A percentile compares a stretch with the other conserved stretches of the same genome.
Evolutionary conservation across 2,113 vertebrate genomes (phyloP).

Genomic region (Menura novaehollandiae): DNA sequence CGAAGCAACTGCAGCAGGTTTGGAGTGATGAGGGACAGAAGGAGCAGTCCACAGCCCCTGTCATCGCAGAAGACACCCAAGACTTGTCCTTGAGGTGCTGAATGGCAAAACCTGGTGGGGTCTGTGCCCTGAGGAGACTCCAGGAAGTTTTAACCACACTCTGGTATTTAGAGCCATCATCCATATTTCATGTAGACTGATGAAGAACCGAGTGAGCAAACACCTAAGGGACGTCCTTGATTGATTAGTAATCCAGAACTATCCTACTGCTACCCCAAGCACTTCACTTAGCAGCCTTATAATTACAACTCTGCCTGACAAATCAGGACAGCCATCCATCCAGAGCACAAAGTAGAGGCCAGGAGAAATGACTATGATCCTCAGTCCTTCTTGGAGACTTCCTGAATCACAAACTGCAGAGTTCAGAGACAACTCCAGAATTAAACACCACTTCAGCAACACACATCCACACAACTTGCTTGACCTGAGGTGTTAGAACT

Average conservation of each 20-base stretch:
- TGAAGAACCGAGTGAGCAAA: neutral
- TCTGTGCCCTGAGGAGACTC: neutral
- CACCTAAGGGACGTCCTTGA: neutral
- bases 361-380: neutral
- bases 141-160: neutral
- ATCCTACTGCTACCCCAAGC: neutral
- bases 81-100: neutral
- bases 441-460: neutral
- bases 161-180: neutral
- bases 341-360: neutral
- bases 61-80: neutral
- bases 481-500: neutral
- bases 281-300: neutral
- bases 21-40: neutral
- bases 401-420: neutral
- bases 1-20: rapidly evolving
- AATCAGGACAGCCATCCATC: neutral
- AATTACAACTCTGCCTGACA: neutral
- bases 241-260: neutral
- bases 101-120: neutral
- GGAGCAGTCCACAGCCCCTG: neutral
- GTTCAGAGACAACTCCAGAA: neutral
- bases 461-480: neutral
- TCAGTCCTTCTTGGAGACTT: neutral
- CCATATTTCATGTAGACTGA: neutral